phyloP scores from a whole-genome alignment of 2,888 invertebrate species.

The Sinotaia quadrata region DNA sequence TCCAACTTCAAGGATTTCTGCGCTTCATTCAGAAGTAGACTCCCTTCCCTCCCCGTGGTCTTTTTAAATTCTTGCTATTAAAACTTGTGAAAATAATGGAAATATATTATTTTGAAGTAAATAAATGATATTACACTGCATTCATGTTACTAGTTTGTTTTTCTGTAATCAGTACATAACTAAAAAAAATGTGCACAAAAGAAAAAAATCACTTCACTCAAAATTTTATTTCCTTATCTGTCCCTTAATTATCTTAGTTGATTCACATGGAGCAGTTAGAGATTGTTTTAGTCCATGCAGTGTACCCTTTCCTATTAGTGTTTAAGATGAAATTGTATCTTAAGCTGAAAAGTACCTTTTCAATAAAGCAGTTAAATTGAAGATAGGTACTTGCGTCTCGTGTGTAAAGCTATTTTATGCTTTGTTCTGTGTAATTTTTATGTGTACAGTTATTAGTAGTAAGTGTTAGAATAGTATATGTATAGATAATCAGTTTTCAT shows the following conservation, averaged over 20 bases:
- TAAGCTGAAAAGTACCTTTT: too few relatives aligned
- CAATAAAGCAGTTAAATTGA: too few relatives aligned
- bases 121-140: not conserved
- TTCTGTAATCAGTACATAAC: not conserved
- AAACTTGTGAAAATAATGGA: constrained; percentile 18
- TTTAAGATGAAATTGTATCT: too few relatives aligned
- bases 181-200: too few relatives aligned
- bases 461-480: not conserved
- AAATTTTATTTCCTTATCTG: too few relatives aligned
- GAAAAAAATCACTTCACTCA: too few relatives aligned
- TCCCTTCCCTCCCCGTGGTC: not conserved
- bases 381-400: too few relatives aligned
- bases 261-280: not conserved
- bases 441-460: too few relatives aligned
- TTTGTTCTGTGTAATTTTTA: too few relatives aligned
- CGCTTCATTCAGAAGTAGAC: constrained; percentile 19
- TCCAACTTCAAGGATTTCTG: constrained; percentile 68
- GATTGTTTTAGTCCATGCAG: not conserved
- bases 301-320: not conserved
- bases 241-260: not conserved
- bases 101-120: constrained; percentile 12
- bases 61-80: not conserved
- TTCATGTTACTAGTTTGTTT: not conserved
- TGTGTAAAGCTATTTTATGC: too few relatives aligned
- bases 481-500: not conserved